These are phyloP conservation scores for Ciconia nigra DNA, from an alignment of 2,797 vertebrate genomes.

Conservation along the genomic window DNA sequence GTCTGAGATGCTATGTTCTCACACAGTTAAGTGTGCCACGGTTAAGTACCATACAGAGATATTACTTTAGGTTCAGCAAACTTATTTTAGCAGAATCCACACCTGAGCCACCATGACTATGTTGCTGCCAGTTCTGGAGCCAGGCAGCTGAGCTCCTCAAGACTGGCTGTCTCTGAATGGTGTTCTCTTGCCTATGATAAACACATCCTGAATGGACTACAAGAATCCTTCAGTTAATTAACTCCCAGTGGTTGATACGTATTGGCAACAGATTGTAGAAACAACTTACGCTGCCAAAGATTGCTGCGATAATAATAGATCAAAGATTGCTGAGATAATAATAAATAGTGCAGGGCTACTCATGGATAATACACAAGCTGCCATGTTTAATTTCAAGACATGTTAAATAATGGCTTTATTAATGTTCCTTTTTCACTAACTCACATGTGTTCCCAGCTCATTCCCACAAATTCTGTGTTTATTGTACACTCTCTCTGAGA, in stretches of 20 bases:
- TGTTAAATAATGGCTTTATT: background rate
- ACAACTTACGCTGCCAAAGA: background rate
- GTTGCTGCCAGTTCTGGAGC: background rate
- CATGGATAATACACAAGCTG: background rate
- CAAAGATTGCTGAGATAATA: constrained; percentile 1
- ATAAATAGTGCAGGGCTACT: background rate
- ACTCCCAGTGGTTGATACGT: background rate
- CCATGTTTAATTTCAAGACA: background rate
- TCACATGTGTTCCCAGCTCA: background rate
- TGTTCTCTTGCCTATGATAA: background rate
- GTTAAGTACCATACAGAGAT: background rate
- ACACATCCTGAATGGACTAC: background rate
- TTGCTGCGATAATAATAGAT: background rate
- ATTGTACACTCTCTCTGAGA: background rate
- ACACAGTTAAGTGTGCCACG: background rate
- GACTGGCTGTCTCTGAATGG: background rate
- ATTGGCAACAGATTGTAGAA: background rate
- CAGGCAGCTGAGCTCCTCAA: background rate
- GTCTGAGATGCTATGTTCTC: background rate
- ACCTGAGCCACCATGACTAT: background rate
- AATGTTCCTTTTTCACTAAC: background rate
- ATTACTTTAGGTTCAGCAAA: background rate
- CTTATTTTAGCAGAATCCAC: background rate
- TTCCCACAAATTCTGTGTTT: background rate
- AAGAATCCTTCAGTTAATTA: background rate